These are phyloP conservation scores for Drosophila tanythrix DNA, from an alignment of 2,888 invertebrate species.

Conservation along the genomic window DNA sequence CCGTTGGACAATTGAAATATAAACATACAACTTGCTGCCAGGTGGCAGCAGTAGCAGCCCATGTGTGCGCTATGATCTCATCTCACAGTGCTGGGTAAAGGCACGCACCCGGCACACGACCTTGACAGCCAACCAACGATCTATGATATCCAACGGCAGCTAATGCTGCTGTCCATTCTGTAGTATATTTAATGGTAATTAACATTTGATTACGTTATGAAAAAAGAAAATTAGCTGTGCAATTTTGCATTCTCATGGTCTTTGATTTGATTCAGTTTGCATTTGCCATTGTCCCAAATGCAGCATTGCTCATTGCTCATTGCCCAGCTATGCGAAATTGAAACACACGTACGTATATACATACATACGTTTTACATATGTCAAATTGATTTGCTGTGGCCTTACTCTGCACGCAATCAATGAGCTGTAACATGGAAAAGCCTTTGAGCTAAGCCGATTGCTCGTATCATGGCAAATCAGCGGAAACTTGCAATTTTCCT, in stretches of 20 bases:
- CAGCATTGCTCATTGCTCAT: conserved; percentile 39
- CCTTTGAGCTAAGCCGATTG: conserved; percentile 65
- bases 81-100: conserved; percentile 44
- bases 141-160: conserved; percentile 31
- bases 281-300: conserved; percentile 24
- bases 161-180: conserved; percentile 18
- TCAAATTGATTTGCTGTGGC: conserved; percentile 72
- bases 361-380: conserved; percentile 39
- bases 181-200: conserved; percentile 67
- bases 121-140: conserved; percentile 53
- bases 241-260: conserved; percentile 39
- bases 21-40: conserved; percentile 50
- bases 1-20: conserved; percentile 65
- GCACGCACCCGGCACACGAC: conserved; percentile 70
- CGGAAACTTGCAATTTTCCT: conserved; percentile 57
- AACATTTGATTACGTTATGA: conserved; percentile 54
- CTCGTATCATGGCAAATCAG: conserved; percentile 53
- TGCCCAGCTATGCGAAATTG: conserved; percentile 40
- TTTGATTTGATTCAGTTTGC: conserved; percentile 4
- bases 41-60: conserved; percentile 30
- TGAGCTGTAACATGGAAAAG: conserved; percentile 72
- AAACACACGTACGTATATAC: conserved; percentile 28
- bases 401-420: conserved; percentile 51
- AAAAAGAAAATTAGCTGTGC: conserved; percentile 13
- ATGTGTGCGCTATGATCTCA: conserved; percentile 66